Percentiles rank a stretch among this genome's conserved stretches.
These are phyloP conservation scores for Oxytorus armatus DNA, from an alignment of 2,888 invertebrate genomes.

Conservation along the genomic window DNA sequence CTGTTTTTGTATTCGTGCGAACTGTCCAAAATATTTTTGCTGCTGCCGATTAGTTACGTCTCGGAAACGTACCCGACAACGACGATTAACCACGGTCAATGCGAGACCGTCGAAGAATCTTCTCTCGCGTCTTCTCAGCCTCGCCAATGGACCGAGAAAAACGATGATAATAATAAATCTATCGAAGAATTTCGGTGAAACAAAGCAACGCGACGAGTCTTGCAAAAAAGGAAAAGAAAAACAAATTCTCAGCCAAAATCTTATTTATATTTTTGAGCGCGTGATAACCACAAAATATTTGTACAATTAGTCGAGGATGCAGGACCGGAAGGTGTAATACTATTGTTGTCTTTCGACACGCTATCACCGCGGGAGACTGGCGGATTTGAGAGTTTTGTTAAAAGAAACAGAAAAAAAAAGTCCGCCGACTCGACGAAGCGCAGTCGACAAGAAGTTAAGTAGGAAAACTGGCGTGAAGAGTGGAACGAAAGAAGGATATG, in stretches of 20 bases:
- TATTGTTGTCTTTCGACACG: slow-evolving; percentile 30
- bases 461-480: slow-evolving; percentile 56
- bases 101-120: slow-evolving; percentile 33
- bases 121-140: not conserved
- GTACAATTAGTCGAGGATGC: slow-evolving; percentile 56
- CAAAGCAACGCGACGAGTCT: too few species aligned
- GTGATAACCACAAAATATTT: slow-evolving; percentile 65
- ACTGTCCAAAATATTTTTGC: slow-evolving; percentile 63
- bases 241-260: slow-evolving; percentile 3
- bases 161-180: not conserved
- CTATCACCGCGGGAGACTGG: slow-evolving; percentile 28
- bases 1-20: slow-evolving; percentile 47
- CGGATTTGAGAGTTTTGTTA: not conserved
- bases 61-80: slow-evolving; percentile 26
- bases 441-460: slow-evolving; percentile 35
- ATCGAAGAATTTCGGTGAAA: not conserved
- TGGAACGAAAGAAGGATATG: slow-evolving; percentile 56
- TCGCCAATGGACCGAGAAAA: not conserved
- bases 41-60: slow-evolving; percentile 61
- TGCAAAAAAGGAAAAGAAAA: not conserved
- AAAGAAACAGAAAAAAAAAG: not conserved
- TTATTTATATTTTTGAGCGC: too few species aligned
- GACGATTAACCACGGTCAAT: slow-evolving; percentile 56
- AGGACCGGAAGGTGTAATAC: slow-evolving; percentile 3
- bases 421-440: not conserved